These are phyloP conservation scores for Bergia puertoricense DNA, from an alignment of 92 coral and sea anemone species.

Conservation along the genomic window DNA sequence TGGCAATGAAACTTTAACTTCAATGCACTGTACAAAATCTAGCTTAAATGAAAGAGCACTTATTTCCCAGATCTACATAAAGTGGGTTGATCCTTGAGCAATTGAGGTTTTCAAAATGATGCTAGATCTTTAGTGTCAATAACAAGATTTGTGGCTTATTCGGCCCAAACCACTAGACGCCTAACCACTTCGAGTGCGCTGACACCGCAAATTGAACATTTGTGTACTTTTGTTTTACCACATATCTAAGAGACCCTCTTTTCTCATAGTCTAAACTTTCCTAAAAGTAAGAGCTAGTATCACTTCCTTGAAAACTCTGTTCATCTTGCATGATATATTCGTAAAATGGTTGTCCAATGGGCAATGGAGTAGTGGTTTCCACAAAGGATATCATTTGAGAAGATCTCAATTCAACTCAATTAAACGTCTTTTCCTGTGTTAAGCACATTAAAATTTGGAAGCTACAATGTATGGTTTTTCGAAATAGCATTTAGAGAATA, in stretches of 20 bases:
- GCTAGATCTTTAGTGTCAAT: background rate
- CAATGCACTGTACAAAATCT: background rate
- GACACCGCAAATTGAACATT: background rate
- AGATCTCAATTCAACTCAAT: constrained; percentile 18
- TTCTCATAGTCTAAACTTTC: background rate
- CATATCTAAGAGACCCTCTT: background rate
- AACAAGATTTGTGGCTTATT: background rate
- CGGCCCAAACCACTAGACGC: constrained; percentile 3
- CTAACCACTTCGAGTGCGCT: background rate
- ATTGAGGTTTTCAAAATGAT: background rate
- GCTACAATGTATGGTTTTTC: background rate
- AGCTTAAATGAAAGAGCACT: background rate
- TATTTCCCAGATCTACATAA: background rate
- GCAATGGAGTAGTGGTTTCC: constrained; percentile 2
- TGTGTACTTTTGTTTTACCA: background rate
- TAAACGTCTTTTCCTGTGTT: constrained; percentile 36
- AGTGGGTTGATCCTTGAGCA: background rate
- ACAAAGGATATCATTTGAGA: constrained; percentile 40
- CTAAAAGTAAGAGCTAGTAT: background rate
- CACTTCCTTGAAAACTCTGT: background rate
- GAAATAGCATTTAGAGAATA: background rate
- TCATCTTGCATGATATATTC: background rate
- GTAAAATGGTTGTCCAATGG: background rate
- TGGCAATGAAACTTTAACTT: background rate
- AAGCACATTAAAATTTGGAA: background rate